Percentiles rank a stretch among this genome's conserved stretches.
Conservation (phyloP, 2,113 vertebrate genomes). For the Seriola quinqueradiata region DNA sequence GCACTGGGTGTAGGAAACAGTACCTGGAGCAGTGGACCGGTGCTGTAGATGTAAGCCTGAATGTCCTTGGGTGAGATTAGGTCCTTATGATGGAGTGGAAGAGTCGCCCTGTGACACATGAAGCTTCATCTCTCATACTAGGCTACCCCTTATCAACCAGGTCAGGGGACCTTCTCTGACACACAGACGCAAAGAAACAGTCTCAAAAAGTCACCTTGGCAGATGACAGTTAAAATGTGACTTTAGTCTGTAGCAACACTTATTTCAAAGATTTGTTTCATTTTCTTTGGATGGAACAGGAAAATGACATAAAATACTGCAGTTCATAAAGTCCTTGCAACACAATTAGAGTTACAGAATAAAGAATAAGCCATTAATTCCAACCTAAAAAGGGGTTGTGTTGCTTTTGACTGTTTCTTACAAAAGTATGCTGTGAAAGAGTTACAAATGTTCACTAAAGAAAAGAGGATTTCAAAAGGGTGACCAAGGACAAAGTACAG, state of each 20-base stretch:
- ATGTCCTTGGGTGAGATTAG: constrained; percentile 77
- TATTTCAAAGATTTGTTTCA: constrained; percentile 18
- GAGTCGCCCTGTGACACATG: constrained; percentile 72
- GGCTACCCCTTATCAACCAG: constrained; percentile 70
- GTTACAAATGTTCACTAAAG: constrained; percentile 33
- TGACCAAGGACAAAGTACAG: constrained; percentile 50
- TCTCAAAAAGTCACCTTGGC: constrained; percentile 79
- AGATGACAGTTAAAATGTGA: constrained; percentile 62
- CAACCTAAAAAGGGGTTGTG: constrained; percentile 25
- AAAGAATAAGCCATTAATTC: constrained; percentile 46
- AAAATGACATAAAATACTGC: constrained; percentile 36
- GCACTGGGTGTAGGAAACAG: constrained; percentile 11
- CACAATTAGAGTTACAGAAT: constrained; percentile 36
- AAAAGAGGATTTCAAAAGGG: constrained; percentile 36
- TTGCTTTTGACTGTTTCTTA: constrained; percentile 42
- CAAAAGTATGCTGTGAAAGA: constrained; percentile 18
- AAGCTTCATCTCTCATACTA: constrained; percentile 75
- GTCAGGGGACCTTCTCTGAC: constrained; percentile 74
- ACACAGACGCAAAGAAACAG: constrained; percentile 45
- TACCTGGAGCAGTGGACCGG: constrained; percentile 24
- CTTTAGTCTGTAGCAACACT: constrained; percentile 38
- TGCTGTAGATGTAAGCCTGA: constrained; percentile 38
- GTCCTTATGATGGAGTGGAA: constrained; percentile 77
- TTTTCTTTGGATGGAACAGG: constrained; percentile 39
- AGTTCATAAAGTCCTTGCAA: constrained; percentile 43